Evolutionary conservation across 2,797 vertebrate genomes (phyloP), one percentile per base, ranked within the genome.

Genomic region (Arremon brunneinucha): DNA sequence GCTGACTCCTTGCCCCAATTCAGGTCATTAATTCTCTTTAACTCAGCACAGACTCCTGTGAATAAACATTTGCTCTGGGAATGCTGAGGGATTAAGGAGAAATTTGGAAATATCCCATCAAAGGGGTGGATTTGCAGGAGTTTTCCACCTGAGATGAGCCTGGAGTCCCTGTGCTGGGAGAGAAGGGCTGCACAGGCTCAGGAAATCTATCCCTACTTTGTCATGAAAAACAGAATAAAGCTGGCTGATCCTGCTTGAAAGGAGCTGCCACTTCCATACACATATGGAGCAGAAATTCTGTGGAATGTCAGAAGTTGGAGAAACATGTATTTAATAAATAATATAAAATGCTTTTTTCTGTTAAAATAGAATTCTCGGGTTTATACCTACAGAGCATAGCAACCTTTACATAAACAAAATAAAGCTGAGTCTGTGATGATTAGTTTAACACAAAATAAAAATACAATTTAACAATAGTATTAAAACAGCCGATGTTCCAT

Each of bases 311-410:
- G 91, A 97, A 84, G 91, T 96, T 87, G 89, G 97, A 97, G 95
- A 94, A 95, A 97, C 49, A 69, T 63, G 74, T 94, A 94, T 95
- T 97, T 97, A 97, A 98, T 98, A 98, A 98, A 98, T 98, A 97
- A 98, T 97, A 97, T 91, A 97, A 97, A 98, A 97, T 79, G 95
- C 85, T 92, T 94, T 50, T 90, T 91, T 87, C 83, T 95, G 97
- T 96, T 97, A 97, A 98, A 97, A 98, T 96, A 97, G 96, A 98
- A 97, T 94, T 97, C 96, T 97, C 77, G 72, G 83, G 82, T 96
- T 95, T 90, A 79, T 92, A 95, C 86, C 94, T 97, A 96, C 85
- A 95, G 44, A 94, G 95, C 89, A 95, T 89, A 95, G 94, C 93
- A 78, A 97, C 97, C 96, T 97, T 97, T 97, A 96, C 89, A 87